Base-by-base conservation (phyloP, 2,888 invertebrate genomes). In the Tortrix viridana region DNA sequence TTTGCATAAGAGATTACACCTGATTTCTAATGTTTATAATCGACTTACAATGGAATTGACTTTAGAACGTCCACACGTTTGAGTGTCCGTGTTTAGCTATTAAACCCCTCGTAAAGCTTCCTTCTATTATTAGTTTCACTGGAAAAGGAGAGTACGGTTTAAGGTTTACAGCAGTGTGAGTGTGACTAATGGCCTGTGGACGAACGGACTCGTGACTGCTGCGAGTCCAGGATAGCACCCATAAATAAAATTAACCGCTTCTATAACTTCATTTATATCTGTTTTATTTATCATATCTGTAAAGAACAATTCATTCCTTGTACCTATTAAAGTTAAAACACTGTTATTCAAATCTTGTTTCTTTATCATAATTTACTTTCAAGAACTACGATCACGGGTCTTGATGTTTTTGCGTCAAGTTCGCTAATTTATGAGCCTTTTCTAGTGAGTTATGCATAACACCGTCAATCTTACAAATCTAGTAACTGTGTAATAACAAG, bases 101-200 rank as follows among this genome's bases (percentile, higher is more conserved):
- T 61, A 43, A 55, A 54, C 19, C 55, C 44, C 49, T 49, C 55
- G 43, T 50, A 55, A 37, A 44, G 49, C 22, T 55, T 52, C 52
- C 41, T 46, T 65, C 60, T 65, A 60, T 55, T 65, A 52, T 47
- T 52, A 65, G 59, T 61, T 59, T 46, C 60, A 65, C 64, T 56
- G 48, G 54, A 68, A 46, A 61, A 20, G 65, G 68, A 68, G 67
- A 68, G 68, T 70, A 59, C 55, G 38, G 55, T 57, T 56, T 50
- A 54, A 61, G 44, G 46, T 62, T 62, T 62, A 56, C 52, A 26
- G 22, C 60, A 67, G 70, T 74, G 76, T 73, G 72, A 72, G 79
- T 79, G 76, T 83, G 81, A 85, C 80, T 85, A 82, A 85, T 84
- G 74, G 75, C 61, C 71, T 71, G 74, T 73, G 75, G 74, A 72